phyloP scores from a whole-genome alignment of 2,113 vertebrate species.

The Fregata magnificens region DNA sequence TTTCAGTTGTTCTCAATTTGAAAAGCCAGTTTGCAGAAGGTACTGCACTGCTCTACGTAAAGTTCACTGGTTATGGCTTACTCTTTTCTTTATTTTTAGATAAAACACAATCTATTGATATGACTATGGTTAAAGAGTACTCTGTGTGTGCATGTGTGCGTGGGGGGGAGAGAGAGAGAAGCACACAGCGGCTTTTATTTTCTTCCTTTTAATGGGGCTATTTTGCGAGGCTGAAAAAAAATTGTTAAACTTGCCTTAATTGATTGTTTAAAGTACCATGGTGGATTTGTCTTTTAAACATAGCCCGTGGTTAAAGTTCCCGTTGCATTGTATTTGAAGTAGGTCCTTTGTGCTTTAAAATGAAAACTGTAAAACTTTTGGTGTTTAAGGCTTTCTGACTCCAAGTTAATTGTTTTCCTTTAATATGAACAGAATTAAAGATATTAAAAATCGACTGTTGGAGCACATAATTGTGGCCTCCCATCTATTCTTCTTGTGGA shows the following conservation, averaged over 20 bases:
- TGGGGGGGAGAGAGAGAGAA: neutral
- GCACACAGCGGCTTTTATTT: slow-evolving; percentile 57
- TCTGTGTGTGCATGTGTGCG: neutral
- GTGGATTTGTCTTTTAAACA: slow-evolving; percentile 66
- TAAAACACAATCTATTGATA: neutral
- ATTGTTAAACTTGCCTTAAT: slow-evolving; percentile 66
- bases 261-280: slow-evolving; percentile 68
- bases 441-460: slow-evolving; percentile 69
- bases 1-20: neutral
- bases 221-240: slow-evolving; percentile 68
- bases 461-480: slow-evolving; percentile 59
- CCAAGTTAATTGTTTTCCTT: slow-evolving; percentile 72
- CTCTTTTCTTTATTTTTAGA: slow-evolving; percentile 38
- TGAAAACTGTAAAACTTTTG: slow-evolving; percentile 70
- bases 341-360: slow-evolving; percentile 68
- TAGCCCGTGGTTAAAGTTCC: slow-evolving; percentile 53
- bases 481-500: slow-evolving; percentile 71
- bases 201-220: slow-evolving; percentile 66
- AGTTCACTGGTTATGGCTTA: neutral
- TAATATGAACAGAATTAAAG: slow-evolving; percentile 71
- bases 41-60: neutral
- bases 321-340: slow-evolving; percentile 65
- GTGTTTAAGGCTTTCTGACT: slow-evolving; percentile 73
- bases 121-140: neutral
- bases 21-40: slow-evolving; percentile 10